Evolutionary conservation across 2,113 vertebrate species (phyloP).

Genomic region (Oncorhynchus masou): DNA sequence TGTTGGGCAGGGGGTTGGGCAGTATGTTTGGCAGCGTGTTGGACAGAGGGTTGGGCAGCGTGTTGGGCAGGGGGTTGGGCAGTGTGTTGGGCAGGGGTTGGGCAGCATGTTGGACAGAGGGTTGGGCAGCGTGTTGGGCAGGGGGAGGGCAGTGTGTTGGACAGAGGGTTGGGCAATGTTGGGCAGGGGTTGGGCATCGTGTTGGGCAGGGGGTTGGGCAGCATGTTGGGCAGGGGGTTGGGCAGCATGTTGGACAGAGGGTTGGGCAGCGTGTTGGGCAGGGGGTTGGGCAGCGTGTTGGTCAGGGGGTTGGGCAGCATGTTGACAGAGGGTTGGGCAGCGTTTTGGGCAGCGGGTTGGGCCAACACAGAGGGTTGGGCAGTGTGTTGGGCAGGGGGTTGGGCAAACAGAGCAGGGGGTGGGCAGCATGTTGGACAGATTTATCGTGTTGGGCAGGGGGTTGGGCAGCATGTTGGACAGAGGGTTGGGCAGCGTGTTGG

Average conservation of each 20-base stretch:
- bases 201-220: slow-evolving; percentile 21
- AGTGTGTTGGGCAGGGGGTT: no score
- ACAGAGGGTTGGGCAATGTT: slow-evolving; percentile 12
- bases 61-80: not conserved
- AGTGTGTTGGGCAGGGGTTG: not conserved
- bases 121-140: not conserved
- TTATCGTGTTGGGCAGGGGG: slow-evolving; percentile 18
- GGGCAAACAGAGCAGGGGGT: no score
- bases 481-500: slow-evolving; percentile 24
- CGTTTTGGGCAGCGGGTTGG: slow-evolving; percentile 11
- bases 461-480: not conserved
- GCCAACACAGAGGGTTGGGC: slow-evolving; percentile 10
- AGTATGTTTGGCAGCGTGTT: slow-evolving; percentile 14
- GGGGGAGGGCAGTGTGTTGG: not conserved
- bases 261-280: not conserved
- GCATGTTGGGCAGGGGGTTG: no score
- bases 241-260: not conserved
- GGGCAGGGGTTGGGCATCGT: not conserved
- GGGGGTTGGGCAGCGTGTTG: slow-evolving; percentile 9
- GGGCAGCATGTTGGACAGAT: slow-evolving; percentile 7
- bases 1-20: no score
- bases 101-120: slow-evolving; percentile 23
- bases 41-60: slow-evolving; percentile 11
- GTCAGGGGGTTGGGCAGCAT: not conserved
- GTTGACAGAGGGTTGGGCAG: no score